Base-by-base conservation (phyloP, 1,140 invertebrate species). In the Trinorchestia longiramus region DNA sequence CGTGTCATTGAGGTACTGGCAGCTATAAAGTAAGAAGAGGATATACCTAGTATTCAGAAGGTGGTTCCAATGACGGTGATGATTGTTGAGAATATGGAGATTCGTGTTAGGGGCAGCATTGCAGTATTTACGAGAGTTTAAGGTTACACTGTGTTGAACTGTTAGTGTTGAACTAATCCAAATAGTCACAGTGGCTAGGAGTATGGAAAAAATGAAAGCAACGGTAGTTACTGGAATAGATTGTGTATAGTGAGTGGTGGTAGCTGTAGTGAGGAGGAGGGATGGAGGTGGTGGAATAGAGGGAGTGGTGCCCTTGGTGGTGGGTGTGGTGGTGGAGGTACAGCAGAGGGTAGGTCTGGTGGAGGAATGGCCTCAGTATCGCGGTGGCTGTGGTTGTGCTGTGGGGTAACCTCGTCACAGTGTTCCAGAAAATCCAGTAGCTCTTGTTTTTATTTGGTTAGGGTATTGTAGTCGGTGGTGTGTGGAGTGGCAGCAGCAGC, bases 301-400 rank as follows among this genome's bases (percentile, higher is more conserved):
- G 43, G 43, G 1, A 41, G 47, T 87, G 95, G 95, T n/a, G 95
- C 0, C 4, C 17, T 11, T n/a, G 95, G 45, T 77, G 95, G 95
- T 77, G 95, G 95, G 11, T 3, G 47, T 6, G 8, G 95, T 88
- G 95, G 36, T n/a, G 57, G 57, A 45, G 57, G 95, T 15, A 41
- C 47, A 77, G 6, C 43, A 87, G n/a, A 23, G 41, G 53, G 44
- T n/a, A 41, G 95, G 42, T n/a, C 43, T 1, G 15, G n/a, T 42
- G 57, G 88, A 42, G 57, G 44, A 87, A 8, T 87, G 6, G 57
- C 43, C 40, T 94, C 92, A 94, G 92, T 94, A 40, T 44, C 92
- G 92, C 92, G 92, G 43, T 40, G 43, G 43, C 92, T 94, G 92
- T 45, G 43, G 43, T 44, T 28, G 92, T 94, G 92, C 43, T 47